phyloP scores from a whole-genome alignment of 1,140 invertebrate genomes.

The Scaptomyza montana region DNA sequence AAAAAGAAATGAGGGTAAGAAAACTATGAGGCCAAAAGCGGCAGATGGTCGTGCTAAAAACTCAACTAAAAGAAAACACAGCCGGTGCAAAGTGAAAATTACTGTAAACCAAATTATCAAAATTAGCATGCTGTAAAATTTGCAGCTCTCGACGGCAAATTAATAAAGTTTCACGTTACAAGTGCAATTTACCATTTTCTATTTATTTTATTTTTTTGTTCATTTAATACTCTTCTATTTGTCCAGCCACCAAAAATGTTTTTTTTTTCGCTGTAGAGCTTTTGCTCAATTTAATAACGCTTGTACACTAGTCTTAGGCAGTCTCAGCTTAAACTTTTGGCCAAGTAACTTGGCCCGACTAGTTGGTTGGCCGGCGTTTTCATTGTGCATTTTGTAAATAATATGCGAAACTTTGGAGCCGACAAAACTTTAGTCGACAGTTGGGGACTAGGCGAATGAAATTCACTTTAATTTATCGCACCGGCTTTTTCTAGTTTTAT shows the following conservation, averaged over 20 bases:
- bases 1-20: neutral
- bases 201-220: no score
- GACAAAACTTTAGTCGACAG: constrained; percentile 48
- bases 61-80: constrained; percentile 40
- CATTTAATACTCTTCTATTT: neutral
- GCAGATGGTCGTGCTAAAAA: constrained; percentile 22
- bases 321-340: constrained; percentile 46
- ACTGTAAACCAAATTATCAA: constrained; percentile 73
- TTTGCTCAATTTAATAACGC: constrained; percentile 50
- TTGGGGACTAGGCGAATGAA: constrained; percentile 10
- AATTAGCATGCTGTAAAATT: constrained; percentile 76
- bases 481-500: constrained; percentile 27
- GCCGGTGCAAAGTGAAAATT: constrained; percentile 50
- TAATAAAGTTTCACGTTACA: constrained; percentile 77
- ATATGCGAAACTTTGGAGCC: constrained; percentile 61
- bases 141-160: constrained; percentile 57
- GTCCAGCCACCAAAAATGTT: neutral
- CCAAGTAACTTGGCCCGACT: constrained; percentile 33
- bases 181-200: constrained; percentile 28
- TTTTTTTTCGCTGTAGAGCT: constrained; percentile 1
- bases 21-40: constrained; percentile 19
- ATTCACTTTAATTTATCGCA: constrained; percentile 60
- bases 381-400: constrained; percentile 54
- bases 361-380: constrained; percentile 1
- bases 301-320: constrained; percentile 45